Evolutionary conservation across 2,113 vertebrate genomes (phyloP).

Genomic region (Podilymbus podiceps): DNA sequence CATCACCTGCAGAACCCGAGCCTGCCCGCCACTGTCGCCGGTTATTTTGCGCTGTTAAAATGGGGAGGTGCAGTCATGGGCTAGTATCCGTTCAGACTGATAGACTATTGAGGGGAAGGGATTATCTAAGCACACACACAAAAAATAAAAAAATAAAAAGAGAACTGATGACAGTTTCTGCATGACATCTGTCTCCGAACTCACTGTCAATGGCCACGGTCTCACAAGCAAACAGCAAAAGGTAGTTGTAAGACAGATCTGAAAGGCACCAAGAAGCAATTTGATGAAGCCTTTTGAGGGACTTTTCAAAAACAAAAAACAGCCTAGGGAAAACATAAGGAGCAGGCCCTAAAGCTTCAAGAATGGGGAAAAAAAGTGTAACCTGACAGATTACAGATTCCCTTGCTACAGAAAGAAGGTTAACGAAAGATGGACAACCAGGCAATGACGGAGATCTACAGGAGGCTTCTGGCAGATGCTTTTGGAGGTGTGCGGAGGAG

Average conservation of each 20-base stretch:
- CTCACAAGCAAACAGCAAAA: neutral
- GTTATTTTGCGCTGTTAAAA: neutral
- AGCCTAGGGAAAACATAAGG: neutral
- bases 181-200: neutral
- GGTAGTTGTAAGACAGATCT: neutral
- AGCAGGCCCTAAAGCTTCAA: no score
- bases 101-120: neutral
- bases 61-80: neutral
- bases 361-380: neutral
- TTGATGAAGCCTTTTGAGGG: neutral
- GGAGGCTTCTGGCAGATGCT: neutral
- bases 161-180: neutral
- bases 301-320: neutral
- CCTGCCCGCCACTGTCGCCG: neutral
- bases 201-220: neutral
- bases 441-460: neutral
- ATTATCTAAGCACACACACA: neutral
- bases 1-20: neutral
- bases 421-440: neutral
- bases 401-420: neutral
- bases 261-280: neutral
- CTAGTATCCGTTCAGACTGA: neutral
- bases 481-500: neutral
- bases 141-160: no score
- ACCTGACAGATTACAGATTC: neutral